Evolutionary conservation across 2,113 vertebrate genomes (phyloP).

Genomic region (Leiothrix lutea): DNA sequence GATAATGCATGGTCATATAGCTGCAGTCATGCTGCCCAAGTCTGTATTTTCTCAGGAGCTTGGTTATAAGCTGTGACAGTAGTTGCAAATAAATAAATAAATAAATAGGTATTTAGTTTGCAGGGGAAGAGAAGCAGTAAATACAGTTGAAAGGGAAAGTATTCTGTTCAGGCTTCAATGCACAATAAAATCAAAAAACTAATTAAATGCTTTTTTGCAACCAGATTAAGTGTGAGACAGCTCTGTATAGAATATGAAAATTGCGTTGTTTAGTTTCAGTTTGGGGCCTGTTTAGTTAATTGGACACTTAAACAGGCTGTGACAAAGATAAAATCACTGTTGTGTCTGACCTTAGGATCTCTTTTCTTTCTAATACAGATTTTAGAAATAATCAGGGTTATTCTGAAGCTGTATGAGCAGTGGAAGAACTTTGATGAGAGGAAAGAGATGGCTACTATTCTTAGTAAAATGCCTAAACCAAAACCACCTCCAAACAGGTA

Average conservation of each 20-base stretch:
- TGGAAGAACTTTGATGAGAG: slow-evolving; percentile 99
- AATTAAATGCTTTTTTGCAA: neutral
- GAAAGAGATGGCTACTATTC: slow-evolving; percentile 95
- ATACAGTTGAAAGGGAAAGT: neutral
- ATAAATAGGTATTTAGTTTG: neutral
- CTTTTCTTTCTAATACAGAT: slow-evolving; percentile 79
- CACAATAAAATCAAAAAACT: neutral
- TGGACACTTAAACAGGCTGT: neutral
- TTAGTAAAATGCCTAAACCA: slow-evolving; percentile 99
- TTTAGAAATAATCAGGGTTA: slow-evolving; percentile 98
- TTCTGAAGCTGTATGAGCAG: slow-evolving; percentile 97
- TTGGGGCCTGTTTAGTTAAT: neutral
- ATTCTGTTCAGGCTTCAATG: neutral
- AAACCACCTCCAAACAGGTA: slow-evolving; percentile 99
- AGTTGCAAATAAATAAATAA: neutral
- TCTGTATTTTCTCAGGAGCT: neutral
- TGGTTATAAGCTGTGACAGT: neutral
- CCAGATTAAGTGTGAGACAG: neutral
- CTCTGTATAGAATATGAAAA: neutral
- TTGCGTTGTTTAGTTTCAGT: neutral
- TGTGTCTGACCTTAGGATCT: neutral
- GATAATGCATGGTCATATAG: neutral
- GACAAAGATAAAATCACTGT: neutral
- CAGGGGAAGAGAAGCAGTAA: neutral
- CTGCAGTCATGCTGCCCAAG: neutral